These are phyloP conservation scores for Zosterops pallidus DNA, from an alignment of 2,113 vertebrate species.

Conservation along the genomic window DNA sequence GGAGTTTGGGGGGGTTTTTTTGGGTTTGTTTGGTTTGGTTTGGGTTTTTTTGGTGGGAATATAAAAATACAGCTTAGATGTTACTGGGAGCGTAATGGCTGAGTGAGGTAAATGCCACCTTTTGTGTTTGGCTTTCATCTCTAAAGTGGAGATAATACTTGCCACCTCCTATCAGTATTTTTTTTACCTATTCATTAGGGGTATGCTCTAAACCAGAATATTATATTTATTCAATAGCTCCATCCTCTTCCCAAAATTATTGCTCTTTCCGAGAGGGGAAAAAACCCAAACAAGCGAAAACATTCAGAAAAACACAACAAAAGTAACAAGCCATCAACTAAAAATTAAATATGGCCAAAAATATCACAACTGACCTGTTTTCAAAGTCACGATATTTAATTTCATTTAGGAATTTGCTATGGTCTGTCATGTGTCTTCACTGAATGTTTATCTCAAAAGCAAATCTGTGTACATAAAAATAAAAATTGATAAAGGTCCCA, in stretches of 20 bases:
- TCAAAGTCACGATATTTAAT: not conserved
- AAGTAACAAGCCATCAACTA: accelerated
- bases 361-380: not conserved
- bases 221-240: not conserved
- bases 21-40: not conserved
- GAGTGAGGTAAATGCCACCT: not conserved
- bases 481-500: not conserved
- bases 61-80: not conserved
- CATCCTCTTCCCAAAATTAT: not conserved
- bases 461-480: not conserved
- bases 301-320: not conserved
- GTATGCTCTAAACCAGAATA: not conserved
- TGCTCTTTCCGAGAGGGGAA: not conserved
- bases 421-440: not conserved
- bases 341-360: not conserved
- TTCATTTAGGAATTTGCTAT: not conserved
- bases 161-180: not conserved
- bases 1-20: no score
- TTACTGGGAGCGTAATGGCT: not conserved
- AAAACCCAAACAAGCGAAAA: accelerated
- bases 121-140: not conserved
- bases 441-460: not conserved
- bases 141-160: not conserved
- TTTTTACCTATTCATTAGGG: not conserved
- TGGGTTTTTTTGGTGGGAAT: not conserved